A percentile compares a stretch with the other conserved stretches of the same genome.
These are phyloP conservation scores for Podotricha telesiphe DNA, from an alignment of 2,888 invertebrate species.

Conservation along the genomic window DNA sequence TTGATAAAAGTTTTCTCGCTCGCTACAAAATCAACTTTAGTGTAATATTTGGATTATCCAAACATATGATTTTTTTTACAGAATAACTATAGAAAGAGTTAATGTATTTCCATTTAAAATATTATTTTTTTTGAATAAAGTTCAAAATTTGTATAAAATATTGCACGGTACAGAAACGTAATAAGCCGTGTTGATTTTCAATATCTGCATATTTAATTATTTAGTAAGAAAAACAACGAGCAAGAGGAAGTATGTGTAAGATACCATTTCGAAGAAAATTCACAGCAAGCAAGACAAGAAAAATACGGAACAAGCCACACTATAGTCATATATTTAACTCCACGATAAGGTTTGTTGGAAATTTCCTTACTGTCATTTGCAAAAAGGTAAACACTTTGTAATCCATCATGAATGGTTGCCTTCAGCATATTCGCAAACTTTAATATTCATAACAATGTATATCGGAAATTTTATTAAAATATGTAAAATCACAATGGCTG, in stretches of 20 bases:
- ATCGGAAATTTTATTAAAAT: background rate
- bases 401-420: slow-evolving; percentile 38
- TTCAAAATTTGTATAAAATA: background rate
- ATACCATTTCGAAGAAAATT: slow-evolving; percentile 36
- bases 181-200: background rate
- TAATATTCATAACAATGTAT: slow-evolving; percentile 12
- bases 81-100: no score
- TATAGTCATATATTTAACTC: slow-evolving; percentile 32
- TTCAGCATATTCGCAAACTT: slow-evolving; percentile 30
- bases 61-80: no score
- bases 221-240: background rate
- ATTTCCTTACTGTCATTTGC: slow-evolving; percentile 39
- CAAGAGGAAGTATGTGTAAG: slow-evolving; percentile 27
- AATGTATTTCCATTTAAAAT: no score
- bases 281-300: slow-evolving; percentile 29
- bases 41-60: no score
- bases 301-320: slow-evolving; percentile 36
- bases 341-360: slow-evolving; percentile 39
- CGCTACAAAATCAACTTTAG: no score
- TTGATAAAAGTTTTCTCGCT: no score
- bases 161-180: background rate
- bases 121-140: background rate
- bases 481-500: background rate
- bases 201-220: background rate
- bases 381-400: slow-evolving; percentile 35